Base-by-base conservation (phyloP, 2,888 invertebrate species). In the Monoplex corrugatus region DNA sequence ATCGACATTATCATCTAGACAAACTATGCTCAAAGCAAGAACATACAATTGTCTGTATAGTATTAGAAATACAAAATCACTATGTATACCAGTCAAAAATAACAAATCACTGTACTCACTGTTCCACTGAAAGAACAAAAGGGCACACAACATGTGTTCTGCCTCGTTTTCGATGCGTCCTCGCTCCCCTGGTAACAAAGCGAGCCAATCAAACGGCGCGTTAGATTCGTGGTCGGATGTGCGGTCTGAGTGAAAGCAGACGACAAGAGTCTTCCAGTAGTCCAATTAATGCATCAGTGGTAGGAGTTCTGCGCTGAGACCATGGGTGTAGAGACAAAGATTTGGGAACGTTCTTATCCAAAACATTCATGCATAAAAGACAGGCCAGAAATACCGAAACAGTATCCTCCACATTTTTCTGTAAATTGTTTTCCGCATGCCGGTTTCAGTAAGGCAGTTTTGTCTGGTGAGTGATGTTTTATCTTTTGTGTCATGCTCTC, bases 151-250 rank as follows among this genome's bases (percentile, higher is more conserved):
- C 85, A 85, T 63, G 63, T 85, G 85, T 85, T 32, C 35, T 35
- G 68, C 85, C 84, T 85, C 68, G 68, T 40, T 85, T 63, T n/a
- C 10, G 23, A 43, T 19, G 40, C 85, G 45, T 68, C 35, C 32
- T 57, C 13, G 87, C 87, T 87, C 75, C 87, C 87, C 75, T 87
- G 68, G 87, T 75, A n/a, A 87, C 87, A 40, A n/a, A 23, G 43
- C 40, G 10, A 16, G 45, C 87, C 87, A 87, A 87, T 75, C 87
- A 75, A 8, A 44, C 35, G n/a, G 16, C 28, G 19, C 78, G 40
- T 16, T 40, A 78, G 40, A 23, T 78, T 78, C 5, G 16, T 0
- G 78, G 28, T 40, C 38, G 78, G 78, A 78, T 40, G 78, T 40
- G 2, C 3, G 16, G 3, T 63, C 72, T 72, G 0, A 5, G 72